Base-by-base conservation (phyloP, 2,888 invertebrate genomes). In the Petrolisthes cinctipes region DNA sequence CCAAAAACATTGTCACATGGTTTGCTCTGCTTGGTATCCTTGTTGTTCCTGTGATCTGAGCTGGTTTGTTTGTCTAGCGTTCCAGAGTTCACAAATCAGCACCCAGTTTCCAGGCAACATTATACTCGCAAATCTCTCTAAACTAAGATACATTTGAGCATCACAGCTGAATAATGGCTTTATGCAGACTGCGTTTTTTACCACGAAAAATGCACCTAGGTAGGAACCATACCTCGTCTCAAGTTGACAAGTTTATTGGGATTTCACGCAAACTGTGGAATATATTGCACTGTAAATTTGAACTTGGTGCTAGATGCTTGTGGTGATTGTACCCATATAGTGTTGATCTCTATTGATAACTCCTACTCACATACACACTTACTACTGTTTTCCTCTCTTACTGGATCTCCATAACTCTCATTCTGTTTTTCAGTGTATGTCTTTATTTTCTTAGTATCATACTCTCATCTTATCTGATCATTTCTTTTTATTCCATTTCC, bases 251-350 rank as follows among this genome's bases (percentile, higher is more conserved):
- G 61, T 61, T 61, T 61, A 17, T 9, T n/a, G 71, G 20, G 71
- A 71, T n/a, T 71, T 6, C 7, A 20, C 20, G 20, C 71, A 71
- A 71, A 71, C 71, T 20, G 7, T 71, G 71, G 20, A 71, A n/a
- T 7, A 71, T 71, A 7, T n/a, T 71, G 17, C 61, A 61, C 61
- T 11, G 71, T 71, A 14, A 71, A 37, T n/a, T 71, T 71, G 20
- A 71, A 71, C 71, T 71, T 71, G 71, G 71, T 71, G 71, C 71
- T 71, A 71, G 20, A 71, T 71, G 71, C 71, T 71, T n/a, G 71
- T 71, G 20, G 20, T 71, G 14, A 71, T n/a, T 71, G 71, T 71
- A 71, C 71, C 71, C 71, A 71, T 71, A n/a, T 6, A 71, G 71
- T 71, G 71, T 71, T 71, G 71, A 71, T 71, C 71, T 71, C 71